Evolutionary conservation across 2,797 vertebrate species (phyloP).

Genomic region (Potorous gilbertii): DNA sequence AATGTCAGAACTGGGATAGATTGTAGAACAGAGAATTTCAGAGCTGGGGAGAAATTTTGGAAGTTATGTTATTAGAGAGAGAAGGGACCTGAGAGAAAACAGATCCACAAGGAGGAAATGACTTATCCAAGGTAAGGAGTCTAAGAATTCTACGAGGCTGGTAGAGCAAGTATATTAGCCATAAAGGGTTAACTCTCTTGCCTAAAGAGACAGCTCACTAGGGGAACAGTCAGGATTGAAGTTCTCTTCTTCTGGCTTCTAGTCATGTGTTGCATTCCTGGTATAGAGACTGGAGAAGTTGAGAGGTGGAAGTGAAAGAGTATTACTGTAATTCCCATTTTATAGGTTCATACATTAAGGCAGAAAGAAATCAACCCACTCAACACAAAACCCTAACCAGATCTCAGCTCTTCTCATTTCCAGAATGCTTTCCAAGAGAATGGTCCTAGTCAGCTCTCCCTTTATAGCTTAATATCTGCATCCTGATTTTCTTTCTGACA

Average conservation of each 20-base stretch:
- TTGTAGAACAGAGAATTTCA: not conserved
- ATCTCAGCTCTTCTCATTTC: not conserved
- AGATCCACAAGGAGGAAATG: not conserved
- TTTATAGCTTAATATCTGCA: not conserved
- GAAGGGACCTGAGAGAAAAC: not conserved
- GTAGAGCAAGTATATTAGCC: not conserved
- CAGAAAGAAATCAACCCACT: not conserved
- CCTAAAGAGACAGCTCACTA: not conserved
- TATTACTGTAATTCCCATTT: not conserved
- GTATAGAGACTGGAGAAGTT: not conserved
- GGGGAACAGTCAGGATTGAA: not conserved
- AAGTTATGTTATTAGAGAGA: not conserved
- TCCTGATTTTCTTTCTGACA: not conserved
- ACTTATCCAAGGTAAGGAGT: not conserved
- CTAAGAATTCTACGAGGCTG: fast-evolving
- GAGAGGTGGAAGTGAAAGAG: not conserved
- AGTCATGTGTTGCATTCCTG: not conserved
- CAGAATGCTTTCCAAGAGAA: not conserved
- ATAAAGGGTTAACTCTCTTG: not conserved
- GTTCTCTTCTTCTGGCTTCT: not conserved
- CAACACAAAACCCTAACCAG: not conserved
- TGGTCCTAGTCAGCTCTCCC: not conserved
- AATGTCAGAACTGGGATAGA: not conserved
- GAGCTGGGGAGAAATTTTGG: not conserved
- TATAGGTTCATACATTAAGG: not conserved